Conservation (phyloP, 1,140 invertebrate genomes). For the Bombus polaris region DNA sequence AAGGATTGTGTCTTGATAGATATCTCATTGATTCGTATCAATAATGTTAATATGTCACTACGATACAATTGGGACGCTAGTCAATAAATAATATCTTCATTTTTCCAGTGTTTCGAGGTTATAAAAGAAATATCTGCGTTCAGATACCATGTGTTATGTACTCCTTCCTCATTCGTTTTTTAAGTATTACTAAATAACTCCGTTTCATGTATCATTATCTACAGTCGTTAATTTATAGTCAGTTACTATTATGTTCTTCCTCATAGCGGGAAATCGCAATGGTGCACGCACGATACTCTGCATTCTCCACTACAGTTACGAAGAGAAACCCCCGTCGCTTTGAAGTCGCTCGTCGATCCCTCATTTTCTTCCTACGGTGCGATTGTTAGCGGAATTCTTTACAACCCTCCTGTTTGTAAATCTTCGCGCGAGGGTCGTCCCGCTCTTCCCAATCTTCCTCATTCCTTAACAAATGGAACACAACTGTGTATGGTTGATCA, state of each 20-base stretch:
- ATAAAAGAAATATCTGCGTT: neutral
- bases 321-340: neutral
- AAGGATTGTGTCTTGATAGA: too few relatives aligned
- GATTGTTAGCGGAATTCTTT: conserved; percentile 45
- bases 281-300: neutral
- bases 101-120: neutral
- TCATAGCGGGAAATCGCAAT: neutral
- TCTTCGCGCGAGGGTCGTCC: neutral
- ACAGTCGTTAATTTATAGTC: neutral
- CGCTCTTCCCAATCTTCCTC: neutral
- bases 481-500: neutral
- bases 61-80: neutral
- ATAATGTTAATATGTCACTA: neutral
- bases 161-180: neutral
- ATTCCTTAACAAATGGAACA: neutral
- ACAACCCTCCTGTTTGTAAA: conserved; percentile 29
- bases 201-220: too few relatives aligned
- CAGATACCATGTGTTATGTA: neutral
- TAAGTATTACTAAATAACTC: neutral
- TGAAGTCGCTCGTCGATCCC: conserved; percentile 13
- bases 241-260: neutral
- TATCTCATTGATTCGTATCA: too few relatives aligned
- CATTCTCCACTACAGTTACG: neutral
- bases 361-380: conserved; percentile 20
- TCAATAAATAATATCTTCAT: neutral